Evolutionary conservation across 2,797 vertebrate genomes (phyloP).

Genomic region (Vireo griseus): DNA sequence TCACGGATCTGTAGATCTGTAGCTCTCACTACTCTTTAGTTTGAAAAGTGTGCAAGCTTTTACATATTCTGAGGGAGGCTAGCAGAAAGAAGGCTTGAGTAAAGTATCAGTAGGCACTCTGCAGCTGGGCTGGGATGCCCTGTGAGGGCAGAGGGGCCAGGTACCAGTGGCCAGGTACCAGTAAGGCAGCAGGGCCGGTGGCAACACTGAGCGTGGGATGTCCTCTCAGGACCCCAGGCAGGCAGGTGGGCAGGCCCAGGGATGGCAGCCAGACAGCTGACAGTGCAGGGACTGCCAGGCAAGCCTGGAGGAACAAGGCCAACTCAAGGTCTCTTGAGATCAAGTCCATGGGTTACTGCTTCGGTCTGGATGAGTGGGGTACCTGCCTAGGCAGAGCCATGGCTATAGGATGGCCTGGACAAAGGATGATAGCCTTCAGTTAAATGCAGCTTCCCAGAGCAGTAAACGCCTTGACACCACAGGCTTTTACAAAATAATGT

Average conservation of each 20-base stretch:
- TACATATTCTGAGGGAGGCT: background rate
- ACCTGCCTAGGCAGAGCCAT: background rate
- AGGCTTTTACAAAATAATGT: background rate
- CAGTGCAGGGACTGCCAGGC: fast-evolving
- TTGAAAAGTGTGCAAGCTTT: background rate
- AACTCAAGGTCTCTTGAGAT: background rate
- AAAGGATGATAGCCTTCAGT: background rate
- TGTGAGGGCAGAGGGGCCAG: fast-evolving
- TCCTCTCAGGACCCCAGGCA: background rate
- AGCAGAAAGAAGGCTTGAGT: background rate
- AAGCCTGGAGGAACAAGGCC: background rate
- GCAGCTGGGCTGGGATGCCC: background rate
- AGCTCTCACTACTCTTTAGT: background rate
- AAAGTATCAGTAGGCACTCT: background rate
- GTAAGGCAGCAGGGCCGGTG: background rate
- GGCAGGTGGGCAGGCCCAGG: background rate
- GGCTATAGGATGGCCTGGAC: background rate
- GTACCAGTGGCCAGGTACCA: too few species aligned
- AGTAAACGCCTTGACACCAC: background rate
- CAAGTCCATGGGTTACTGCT: background rate
- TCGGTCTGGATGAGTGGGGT: background rate
- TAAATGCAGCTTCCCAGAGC: background rate
- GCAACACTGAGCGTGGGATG: fast-evolving
- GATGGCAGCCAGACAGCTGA: background rate
- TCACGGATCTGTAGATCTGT: background rate